Conservation (phyloP, 2,888 invertebrate species). For the Sphaeridia pumilis region DNA sequence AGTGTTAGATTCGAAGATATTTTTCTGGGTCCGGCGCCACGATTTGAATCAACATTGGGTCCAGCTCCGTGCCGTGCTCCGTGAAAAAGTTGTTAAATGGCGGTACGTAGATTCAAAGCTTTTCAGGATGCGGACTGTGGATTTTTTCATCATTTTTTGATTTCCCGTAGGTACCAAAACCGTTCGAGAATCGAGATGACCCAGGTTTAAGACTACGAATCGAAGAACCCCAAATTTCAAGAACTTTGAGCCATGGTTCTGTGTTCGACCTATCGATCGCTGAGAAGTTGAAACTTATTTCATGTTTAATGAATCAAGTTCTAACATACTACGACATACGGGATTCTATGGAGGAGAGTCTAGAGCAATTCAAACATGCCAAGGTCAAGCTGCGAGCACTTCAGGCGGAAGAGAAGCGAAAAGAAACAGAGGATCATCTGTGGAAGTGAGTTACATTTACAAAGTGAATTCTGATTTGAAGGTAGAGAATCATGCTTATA, state of each 20-base stretch:
- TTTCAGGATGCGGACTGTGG: not conserved
- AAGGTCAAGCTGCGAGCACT: conserved; percentile 56
- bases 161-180: conserved; percentile 41
- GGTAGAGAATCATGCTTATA: conserved; percentile 1
- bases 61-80: conserved; percentile 48
- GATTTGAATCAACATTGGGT: conserved; percentile 46
- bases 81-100: conserved; percentile 58
- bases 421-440: conserved; percentile 42
- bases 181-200: conserved; percentile 72
- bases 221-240: conserved; percentile 57
- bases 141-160: too few species aligned
- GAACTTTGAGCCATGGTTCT: conserved; percentile 52
- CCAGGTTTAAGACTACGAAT: conserved; percentile 67
- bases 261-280: conserved; percentile 61
- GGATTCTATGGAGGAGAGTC: conserved; percentile 71
- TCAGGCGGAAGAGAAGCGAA: conserved; percentile 50
- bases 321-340: conserved; percentile 72
- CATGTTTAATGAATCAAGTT: conserved; percentile 75
- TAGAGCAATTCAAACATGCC: conserved; percentile 57
- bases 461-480: too few species aligned
- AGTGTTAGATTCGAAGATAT: conserved; percentile 62
- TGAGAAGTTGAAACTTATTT: conserved; percentile 62
- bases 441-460: conserved; percentile 28
- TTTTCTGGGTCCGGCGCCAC: conserved; percentile 68
- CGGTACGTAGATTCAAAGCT: conserved; percentile 45